Conservation (phyloP, 1,140 invertebrate species). For the Drosophila rufa region DNA sequence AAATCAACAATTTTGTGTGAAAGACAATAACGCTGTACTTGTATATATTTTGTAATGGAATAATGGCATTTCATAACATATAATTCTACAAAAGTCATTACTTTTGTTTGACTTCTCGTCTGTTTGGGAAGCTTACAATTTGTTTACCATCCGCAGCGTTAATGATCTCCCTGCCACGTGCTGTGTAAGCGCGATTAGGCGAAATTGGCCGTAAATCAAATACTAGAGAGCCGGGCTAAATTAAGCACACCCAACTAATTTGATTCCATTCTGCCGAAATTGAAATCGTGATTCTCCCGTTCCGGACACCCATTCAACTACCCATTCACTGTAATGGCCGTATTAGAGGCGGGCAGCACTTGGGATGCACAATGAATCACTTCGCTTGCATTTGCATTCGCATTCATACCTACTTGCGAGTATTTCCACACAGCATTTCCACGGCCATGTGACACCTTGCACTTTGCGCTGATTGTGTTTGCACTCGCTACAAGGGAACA, state of each 20-base stretch:
- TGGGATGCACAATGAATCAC: slow-evolving; percentile 64
- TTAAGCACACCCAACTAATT: slow-evolving; percentile 21
- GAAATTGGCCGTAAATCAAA: slow-evolving; percentile 39
- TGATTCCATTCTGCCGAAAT: slow-evolving; percentile 28
- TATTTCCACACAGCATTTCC: slow-evolving; percentile 9
- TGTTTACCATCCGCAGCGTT: slow-evolving; percentile 7
- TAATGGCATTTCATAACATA: neutral
- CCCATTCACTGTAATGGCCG: slow-evolving; percentile 39
- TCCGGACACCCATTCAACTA: slow-evolving; percentile 47
- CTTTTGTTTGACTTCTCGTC: too few relatives aligned
- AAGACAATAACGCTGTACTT: neutral
- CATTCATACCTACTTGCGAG: slow-evolving; percentile 24
- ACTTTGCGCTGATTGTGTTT: slow-evolving; percentile 69
- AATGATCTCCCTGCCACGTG: slow-evolving; percentile 36
- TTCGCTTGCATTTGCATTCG: slow-evolving; percentile 34
- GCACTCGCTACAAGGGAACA: slow-evolving; percentile 27
- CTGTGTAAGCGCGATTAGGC: slow-evolving; percentile 13
- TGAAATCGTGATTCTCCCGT: slow-evolving; percentile 31
- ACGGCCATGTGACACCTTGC: slow-evolving; percentile 70
- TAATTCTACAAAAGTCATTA: neutral
- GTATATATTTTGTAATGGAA: neutral
- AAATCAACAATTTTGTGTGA: neutral
- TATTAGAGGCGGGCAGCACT: slow-evolving; percentile 17
- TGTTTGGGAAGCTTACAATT: neutral
- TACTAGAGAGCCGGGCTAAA: slow-evolving; percentile 30